A percentile compares a stretch with the other conserved stretches of the same genome.
Evolutionary conservation across 2,113 vertebrate species (phyloP).

Genomic region (Hyla sarda): DNA sequence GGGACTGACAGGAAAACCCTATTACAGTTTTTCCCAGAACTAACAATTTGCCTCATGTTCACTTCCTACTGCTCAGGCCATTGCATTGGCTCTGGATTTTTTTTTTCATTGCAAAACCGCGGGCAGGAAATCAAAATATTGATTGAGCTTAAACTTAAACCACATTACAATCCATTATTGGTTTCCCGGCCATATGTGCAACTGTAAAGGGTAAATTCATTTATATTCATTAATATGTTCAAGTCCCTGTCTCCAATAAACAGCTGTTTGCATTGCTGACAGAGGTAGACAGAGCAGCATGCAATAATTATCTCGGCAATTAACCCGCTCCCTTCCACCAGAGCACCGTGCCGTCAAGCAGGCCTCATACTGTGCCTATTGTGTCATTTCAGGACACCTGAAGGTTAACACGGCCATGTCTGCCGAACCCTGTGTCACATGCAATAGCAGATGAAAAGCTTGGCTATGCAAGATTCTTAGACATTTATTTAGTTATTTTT

Average conservation of each 20-base stretch:
- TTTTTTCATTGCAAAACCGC: constrained; percentile 55
- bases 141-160: constrained; percentile 63
- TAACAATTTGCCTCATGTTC: fast-evolving
- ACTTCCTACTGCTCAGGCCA: fast-evolving
- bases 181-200: constrained; percentile 51
- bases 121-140: constrained; percentile 71
- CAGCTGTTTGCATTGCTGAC: constrained; percentile 33
- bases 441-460: neutral
- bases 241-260: constrained; percentile 45
- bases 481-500: too few relatives aligned
- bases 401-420: neutral
- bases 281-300: constrained; percentile 8
- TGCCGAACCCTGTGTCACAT: neutral
- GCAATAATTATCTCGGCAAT: constrained; percentile 50
- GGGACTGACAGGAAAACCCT: neutral
- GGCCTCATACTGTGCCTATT: neutral
- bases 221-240: constrained; percentile 63
- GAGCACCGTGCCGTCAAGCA: neutral
- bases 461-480: neutral
- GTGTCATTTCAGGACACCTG: constrained; percentile 15
- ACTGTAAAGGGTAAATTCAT: constrained; percentile 55
- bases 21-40: constrained; percentile 49
- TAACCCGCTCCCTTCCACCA: constrained; percentile 47
- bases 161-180: constrained; percentile 63
- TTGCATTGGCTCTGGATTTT: neutral